Base-by-base conservation (phyloP, 2,797 vertebrate genomes). In the Chrysocyon brachyurus region DNA sequence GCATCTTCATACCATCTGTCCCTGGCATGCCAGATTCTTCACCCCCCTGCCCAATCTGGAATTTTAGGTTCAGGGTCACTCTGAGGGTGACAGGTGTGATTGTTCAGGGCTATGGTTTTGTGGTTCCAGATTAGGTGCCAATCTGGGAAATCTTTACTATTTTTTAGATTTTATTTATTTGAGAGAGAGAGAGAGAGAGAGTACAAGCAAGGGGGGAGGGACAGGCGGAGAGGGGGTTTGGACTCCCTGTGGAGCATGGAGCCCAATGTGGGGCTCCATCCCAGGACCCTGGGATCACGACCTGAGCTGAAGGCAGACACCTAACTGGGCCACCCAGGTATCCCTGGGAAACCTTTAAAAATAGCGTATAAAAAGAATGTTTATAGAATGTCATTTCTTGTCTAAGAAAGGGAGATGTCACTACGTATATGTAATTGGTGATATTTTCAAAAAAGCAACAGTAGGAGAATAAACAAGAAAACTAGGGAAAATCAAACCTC, bases 381-480 rank as follows among this genome's bases (percentile, higher is more conserved):
- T 77, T 85, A 49, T 16, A 77, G 72, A 88, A 46, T 90, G 10
- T 46, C 56, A 40, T 54, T 68, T 82, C 90, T 90, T 63, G 7
- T 61, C 2, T 84, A 78, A 89, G 31, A 36, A 63, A 90, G 40
- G 36, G 33, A 90, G 21, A 22, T 52, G 83, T 46, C 63, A 54
- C n/a, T 87, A 12, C 10, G 10, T 36, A 8, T 14, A 61, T 22
- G 19, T 12, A 49, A 64, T 81, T 93, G 15, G 6, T 87, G 81
- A 21, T 33, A 56, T 91, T 95, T 96, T 90, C 22, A 63, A 70
- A 31, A 96, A 61, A 81, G 63, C 73, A 95, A 89, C 16, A 70
- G 33, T 68, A 28, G 7, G 33, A 81, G 36, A 73, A 78, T 84
- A 88, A 94, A 91, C 4, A 36, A 78, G 63, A 81, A 21, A 36